Percentiles rank a stretch among this genome's conserved stretches.
phyloP scores from a whole-genome alignment of 2,888 invertebrate genomes.

The Pinctada fucata region DNA sequence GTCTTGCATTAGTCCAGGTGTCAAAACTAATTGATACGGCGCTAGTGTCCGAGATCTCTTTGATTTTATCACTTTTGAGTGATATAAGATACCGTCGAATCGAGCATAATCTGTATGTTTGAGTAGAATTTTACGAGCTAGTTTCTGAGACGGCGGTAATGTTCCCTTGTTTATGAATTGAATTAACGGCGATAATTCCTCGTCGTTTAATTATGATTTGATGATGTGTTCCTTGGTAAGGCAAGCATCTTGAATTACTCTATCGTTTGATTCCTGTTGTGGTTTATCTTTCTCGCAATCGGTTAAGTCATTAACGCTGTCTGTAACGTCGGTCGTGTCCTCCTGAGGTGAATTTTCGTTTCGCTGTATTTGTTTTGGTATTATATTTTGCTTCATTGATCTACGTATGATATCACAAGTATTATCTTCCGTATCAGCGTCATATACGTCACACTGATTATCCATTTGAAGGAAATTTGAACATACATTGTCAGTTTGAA shows the following conservation, averaged over 20 bases:
- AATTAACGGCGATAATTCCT: conserved; percentile 27
- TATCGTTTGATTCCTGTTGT: not conserved
- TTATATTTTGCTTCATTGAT: not conserved
- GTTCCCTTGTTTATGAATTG: conserved; percentile 17
- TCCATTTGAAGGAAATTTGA: conserved; percentile 6
- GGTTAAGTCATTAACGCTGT: not conserved
- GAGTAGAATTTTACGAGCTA: conserved; percentile 33
- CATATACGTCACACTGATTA: conserved; percentile 23
- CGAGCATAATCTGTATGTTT: conserved; percentile 36
- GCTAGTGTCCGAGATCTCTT: conserved; percentile 28
- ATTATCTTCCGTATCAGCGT: conserved; percentile 25
- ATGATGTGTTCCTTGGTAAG: conserved; percentile 32
- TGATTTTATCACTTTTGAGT: conserved; percentile 30
- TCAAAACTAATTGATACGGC: conserved; percentile 42
- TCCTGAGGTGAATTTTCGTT: not conserved
- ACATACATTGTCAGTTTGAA: not conserved
- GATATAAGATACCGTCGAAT: conserved; percentile 38
- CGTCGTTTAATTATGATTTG: conserved; percentile 29
- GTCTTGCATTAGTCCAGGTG: conserved; percentile 24
- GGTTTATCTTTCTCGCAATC: not conserved
- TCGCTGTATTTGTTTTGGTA: not conserved
- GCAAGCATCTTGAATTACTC: conserved; percentile 15
- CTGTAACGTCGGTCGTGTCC: not conserved
- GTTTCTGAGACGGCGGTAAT: conserved; percentile 41
- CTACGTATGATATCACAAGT: not conserved